phyloP scores from a whole-genome alignment of 2,797 vertebrate genomes.

The Acipenser transmontanus region DNA sequence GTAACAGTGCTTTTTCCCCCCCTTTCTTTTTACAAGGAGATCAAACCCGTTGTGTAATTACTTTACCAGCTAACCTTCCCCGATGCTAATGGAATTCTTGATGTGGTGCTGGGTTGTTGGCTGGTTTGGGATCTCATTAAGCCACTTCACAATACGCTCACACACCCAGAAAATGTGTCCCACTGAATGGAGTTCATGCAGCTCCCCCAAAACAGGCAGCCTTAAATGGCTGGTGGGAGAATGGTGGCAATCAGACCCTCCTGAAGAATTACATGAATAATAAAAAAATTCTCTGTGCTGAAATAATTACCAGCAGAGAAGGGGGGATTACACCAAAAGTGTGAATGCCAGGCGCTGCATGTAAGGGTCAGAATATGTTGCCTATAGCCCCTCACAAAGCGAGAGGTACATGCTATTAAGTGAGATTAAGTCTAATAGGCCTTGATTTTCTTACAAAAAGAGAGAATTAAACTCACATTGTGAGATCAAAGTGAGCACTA shows the following conservation, averaged over 20 bases:
- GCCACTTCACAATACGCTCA: slow-evolving; percentile 83
- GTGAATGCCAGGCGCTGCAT: slow-evolving; percentile 80
- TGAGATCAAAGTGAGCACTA: slow-evolving; percentile 86
- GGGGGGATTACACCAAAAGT: slow-evolving; percentile 82
- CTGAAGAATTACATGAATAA: slow-evolving; percentile 75
- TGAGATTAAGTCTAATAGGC: slow-evolving; percentile 96
- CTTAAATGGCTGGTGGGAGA: slow-evolving; percentile 69
- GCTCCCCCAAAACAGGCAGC: slow-evolving; percentile 66
- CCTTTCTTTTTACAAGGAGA: neutral
- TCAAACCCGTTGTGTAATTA: no score
- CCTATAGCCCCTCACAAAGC: slow-evolving; percentile 84
- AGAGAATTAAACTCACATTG: slow-evolving; percentile 74
- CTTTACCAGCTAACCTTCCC: slow-evolving; percentile 13
- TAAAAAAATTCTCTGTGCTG: slow-evolving; percentile 78
- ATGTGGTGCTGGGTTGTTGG: slow-evolving; percentile 37
- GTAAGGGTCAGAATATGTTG: slow-evolving; percentile 87
- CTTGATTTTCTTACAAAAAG: slow-evolving; percentile 86
- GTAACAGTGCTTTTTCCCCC: no score
- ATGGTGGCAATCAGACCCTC: slow-evolving; percentile 71
- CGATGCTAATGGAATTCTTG: slow-evolving; percentile 44
- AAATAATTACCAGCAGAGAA: slow-evolving; percentile 83
- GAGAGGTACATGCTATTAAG: slow-evolving; percentile 92
- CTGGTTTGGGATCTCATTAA: slow-evolving; percentile 53
- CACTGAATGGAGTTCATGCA: slow-evolving; percentile 75
- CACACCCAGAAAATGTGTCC: slow-evolving; percentile 93